phyloP scores from a whole-genome alignment of 1,140 invertebrate genomes.

The Drosophila miranda region DNA sequence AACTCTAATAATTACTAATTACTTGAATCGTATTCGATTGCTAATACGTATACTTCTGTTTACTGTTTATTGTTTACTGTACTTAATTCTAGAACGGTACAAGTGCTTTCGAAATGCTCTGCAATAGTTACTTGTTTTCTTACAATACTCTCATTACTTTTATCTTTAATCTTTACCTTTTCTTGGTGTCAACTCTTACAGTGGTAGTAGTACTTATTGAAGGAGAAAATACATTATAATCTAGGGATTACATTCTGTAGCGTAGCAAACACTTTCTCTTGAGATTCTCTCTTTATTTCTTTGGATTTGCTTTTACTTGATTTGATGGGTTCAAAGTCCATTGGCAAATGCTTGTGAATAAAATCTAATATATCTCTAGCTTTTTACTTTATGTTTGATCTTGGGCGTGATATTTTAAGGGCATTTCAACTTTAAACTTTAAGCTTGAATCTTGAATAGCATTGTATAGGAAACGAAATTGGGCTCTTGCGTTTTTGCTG shows the following conservation, averaged over 20 bases:
- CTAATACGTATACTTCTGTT: constrained; percentile 40
- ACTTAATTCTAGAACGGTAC: constrained; percentile 60
- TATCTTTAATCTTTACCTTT: constrained; percentile 1
- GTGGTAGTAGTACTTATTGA: constrained; percentile 19
- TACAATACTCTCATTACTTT: constrained; percentile 9
- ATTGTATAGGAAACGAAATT: neutral
- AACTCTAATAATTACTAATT: constrained; percentile 9
- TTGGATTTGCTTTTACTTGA: constrained; percentile 11
- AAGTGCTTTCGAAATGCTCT: constrained; percentile 74
- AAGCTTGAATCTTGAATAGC: constrained; percentile 14
- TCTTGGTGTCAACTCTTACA: constrained; percentile 65
- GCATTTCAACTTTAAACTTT: constrained; percentile 30
- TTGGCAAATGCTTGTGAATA: constrained; percentile 39
- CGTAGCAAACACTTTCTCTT: constrained; percentile 67
- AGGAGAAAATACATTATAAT: neutral
- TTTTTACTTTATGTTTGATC: constrained; percentile 38
- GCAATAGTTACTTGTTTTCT: constrained; percentile 56
- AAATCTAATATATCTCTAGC: constrained; percentile 30
- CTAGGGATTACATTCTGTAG: constrained; percentile 28
- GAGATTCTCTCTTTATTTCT: constrained; percentile 12
- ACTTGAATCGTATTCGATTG: constrained; percentile 11
- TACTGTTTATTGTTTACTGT: neutral
- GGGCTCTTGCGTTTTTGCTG: neutral
- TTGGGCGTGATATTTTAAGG: constrained; percentile 66
- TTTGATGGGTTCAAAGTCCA: constrained; percentile 59